Evolutionary conservation across 2,797 vertebrate species (phyloP), one percentile per base, ranked within the genome.

Genomic region (Alca torda): DNA sequence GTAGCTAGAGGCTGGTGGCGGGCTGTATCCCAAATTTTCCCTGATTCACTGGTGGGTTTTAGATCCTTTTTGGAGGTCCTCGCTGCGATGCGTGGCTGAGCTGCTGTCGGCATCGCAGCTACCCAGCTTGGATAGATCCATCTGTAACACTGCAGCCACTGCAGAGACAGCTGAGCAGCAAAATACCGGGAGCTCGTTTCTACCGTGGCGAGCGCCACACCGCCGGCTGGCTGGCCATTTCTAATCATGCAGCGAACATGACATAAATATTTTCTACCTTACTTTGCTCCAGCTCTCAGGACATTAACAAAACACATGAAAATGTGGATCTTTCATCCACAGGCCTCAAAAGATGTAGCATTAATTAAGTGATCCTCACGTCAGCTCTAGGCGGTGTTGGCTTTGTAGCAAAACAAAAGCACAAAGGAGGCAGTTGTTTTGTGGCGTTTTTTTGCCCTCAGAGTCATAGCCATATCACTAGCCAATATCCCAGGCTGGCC

Each of bases 151-250:
- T 39, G 67, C 81, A 95, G 81, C 33, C 54, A 7, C 56, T 63
- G 54, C 75, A 79, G 67, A 48, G 82, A 18, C 19, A 70, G 64
- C 14, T 46, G 79, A 82, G 79, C 26, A 43, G 82, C 46, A 46
- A 63, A 79, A 60, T 24, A 39, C 35, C 2, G 4, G n/a, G 48
- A 78, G 41, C 63, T 82, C 11, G 0, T 77, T 87, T 24, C 68
- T 70, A 0, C 31, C 0, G 0, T 13, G 37, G 33, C 4, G 2
- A 59, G 56, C 83, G 19, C 67, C 43, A 45, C 31, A 4, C 14
- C 3, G 6, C 60, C 0, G 0, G 28, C 57, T 79, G 33, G 30
- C 39, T n/a, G 91, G 48, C 51, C 37, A 6, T 68, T 88, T 75
- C 73, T 75, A 72, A 78, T 50, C 50, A n/a, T 30, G 18, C 37